Conservation (phyloP, 2,888 invertebrate genomes). For the Pomacea canaliculata region DNA sequence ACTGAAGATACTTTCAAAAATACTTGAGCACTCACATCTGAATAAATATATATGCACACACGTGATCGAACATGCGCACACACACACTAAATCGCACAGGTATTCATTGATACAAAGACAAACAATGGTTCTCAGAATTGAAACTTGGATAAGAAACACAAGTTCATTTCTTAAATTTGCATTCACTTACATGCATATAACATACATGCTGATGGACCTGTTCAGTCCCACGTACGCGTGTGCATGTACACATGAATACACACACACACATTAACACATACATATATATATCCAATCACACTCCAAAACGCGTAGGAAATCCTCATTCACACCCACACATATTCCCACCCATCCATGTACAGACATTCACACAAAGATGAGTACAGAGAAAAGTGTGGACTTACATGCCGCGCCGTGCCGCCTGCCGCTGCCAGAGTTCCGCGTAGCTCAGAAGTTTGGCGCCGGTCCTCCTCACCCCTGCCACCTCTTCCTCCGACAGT, state of each 20-base stretch:
- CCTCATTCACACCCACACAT: slow-evolving; percentile 3
- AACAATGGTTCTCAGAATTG: too few species aligned
- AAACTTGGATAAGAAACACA: too few species aligned
- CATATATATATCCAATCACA: slow-evolving; percentile 2
- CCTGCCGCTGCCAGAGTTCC: too few species aligned
- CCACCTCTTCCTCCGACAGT: too few species aligned
- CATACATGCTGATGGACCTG: neutral
- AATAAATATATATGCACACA: neutral
- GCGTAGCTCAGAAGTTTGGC: too few species aligned
- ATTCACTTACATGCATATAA: neutral
- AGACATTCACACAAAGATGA: neutral
- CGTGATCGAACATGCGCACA: neutral
- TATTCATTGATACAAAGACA: too few species aligned
- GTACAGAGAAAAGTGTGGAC: neutral
- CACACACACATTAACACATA: neutral
- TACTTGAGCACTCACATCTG: neutral
- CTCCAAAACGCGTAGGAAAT: neutral
- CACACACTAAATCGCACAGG: too few species aligned
- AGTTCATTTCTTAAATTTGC: too few species aligned
- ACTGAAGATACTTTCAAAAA: too few species aligned
- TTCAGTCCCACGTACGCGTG: neutral
- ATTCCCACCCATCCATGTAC: neutral
- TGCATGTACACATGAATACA: neutral
- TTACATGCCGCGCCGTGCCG: neutral
- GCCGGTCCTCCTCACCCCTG: too few species aligned